Evolutionary conservation across 1,140 invertebrate species (phyloP).

Genomic region (Cotesia chilonis): DNA sequence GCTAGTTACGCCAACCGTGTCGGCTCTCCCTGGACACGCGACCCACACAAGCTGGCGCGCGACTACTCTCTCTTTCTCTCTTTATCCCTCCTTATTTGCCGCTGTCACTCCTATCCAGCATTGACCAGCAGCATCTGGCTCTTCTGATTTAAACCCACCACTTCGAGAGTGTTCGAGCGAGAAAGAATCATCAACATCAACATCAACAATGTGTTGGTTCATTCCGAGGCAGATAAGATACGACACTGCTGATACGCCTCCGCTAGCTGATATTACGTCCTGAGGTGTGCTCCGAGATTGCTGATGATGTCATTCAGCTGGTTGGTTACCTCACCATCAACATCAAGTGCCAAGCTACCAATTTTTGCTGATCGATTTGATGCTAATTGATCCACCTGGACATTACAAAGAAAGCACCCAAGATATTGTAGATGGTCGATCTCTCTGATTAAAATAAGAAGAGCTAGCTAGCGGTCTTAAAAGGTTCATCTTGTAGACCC

Average conservation of each 20-base stretch:
- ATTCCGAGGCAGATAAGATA: constrained; percentile 61
- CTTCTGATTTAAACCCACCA: background rate
- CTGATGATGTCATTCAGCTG: constrained; percentile 59
- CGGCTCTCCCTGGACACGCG: constrained; percentile 53
- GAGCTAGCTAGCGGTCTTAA: too few relatives aligned
- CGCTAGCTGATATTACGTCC: constrained; percentile 55
- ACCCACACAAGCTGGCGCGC: constrained; percentile 58
- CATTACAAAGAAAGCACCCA: too few relatives aligned
- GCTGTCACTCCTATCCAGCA: constrained; percentile 28
- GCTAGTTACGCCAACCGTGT: constrained; percentile 42
- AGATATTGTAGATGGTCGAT: too few relatives aligned
- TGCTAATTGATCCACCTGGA: too few relatives aligned
- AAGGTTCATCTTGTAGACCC: too few relatives aligned
- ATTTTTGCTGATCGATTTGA: too few relatives aligned
- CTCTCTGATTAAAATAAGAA: too few relatives aligned
- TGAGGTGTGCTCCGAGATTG: constrained; percentile 55
- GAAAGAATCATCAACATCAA: background rate
- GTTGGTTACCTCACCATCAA: constrained; percentile 39
- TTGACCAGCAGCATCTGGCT: background rate
- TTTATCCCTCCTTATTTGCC: constrained; percentile 20
- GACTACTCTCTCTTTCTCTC: constrained; percentile 45
- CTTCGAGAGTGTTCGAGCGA: too few relatives aligned
- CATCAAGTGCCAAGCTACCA: constrained; percentile 43
- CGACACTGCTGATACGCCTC: constrained; percentile 62
- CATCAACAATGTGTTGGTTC: background rate